Percentiles rank a stretch among this genome's conserved stretches.
These are phyloP conservation scores for Chironomus tepperi DNA, from an alignment of 1,140 invertebrate species.

Conservation along the genomic window DNA sequence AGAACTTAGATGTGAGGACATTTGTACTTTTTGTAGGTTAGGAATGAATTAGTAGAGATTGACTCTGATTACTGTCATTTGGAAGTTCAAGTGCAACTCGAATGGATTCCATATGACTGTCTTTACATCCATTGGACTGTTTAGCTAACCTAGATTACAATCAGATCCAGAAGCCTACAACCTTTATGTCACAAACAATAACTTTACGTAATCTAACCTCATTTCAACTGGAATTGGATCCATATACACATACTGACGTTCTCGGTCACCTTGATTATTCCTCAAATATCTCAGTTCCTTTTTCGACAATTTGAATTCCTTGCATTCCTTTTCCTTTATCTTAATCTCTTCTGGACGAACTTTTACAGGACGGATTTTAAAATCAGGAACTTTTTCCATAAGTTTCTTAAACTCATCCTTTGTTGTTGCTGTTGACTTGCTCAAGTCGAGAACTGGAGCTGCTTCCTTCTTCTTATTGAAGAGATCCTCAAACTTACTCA, in stretches of 20 bases:
- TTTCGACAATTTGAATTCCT: constrained; percentile 52
- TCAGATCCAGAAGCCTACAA: too few species aligned
- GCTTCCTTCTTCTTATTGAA: constrained; percentile 72
- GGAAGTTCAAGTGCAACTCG: too few species aligned
- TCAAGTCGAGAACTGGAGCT: constrained; percentile 72
- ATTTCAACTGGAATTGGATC: constrained; percentile 77
- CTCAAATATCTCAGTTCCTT: constrained; percentile 46
- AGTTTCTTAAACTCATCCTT: constrained; percentile 74
- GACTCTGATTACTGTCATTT: too few species aligned
- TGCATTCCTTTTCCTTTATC: constrained; percentile 49
- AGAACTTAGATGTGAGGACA: too few species aligned
- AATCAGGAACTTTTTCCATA: constrained; percentile 79
- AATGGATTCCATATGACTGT: too few species aligned
- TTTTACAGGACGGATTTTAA: constrained; percentile 81
- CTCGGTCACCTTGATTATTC: constrained; percentile 33
- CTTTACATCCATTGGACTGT: too few species aligned
- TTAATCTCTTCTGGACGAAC: constrained; percentile 56
- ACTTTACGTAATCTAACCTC: constrained; percentile 42
- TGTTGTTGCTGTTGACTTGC: constrained; percentile 62
- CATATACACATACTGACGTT: constrained; percentile 46
- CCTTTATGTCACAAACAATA: too few species aligned
- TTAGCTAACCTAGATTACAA: too few species aligned
- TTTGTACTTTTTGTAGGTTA: too few species aligned
- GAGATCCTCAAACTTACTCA: constrained; percentile 69
- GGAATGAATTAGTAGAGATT: too few species aligned